Evolutionary conservation across 2,888 invertebrate genomes (phyloP).

Genomic region (Euplexia lucipara): DNA sequence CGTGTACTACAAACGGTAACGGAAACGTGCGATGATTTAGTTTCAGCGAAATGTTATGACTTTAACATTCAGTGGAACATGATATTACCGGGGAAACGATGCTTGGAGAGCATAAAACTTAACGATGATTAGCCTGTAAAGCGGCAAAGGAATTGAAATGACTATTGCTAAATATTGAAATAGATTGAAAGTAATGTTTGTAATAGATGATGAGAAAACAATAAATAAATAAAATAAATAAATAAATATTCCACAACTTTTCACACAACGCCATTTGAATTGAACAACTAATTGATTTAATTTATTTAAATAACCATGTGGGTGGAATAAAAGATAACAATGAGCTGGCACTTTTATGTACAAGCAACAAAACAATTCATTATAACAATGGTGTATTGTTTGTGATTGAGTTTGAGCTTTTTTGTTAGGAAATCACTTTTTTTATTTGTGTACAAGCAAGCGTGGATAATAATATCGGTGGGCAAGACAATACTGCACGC

Average conservation of each 20-base stretch:
- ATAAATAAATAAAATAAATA: too few species aligned
- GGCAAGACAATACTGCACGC: constrained; percentile 71
- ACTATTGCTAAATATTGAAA: constrained; percentile 40
- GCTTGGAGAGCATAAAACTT: constrained; percentile 55
- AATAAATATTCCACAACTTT: too few species aligned
- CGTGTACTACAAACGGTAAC: constrained; percentile 76
- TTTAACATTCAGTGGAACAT: constrained; percentile 71
- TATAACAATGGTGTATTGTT: constrained; percentile 87
- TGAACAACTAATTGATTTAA: constrained; percentile 70
- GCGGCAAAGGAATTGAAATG: constrained; percentile 27
- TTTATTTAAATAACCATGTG: constrained; percentile 79
- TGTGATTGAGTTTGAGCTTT: constrained; percentile 78
- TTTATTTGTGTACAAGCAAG: constrained; percentile 68
- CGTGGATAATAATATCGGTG: constrained; percentile 73
- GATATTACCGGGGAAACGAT: constrained; percentile 66
- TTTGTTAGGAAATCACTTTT: constrained; percentile 79
- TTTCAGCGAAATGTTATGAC: constrained; percentile 78
- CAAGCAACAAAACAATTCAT: constrained; percentile 85
- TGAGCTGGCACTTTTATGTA: constrained; percentile 81
- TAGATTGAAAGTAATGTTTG: constrained; percentile 41
- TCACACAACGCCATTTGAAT: too few species aligned
- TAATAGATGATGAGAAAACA: constrained; percentile 51
- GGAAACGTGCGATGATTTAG: constrained; percentile 84
- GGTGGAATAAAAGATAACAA: constrained; percentile 83
- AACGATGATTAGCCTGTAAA: constrained; percentile 48